Conservation (phyloP, 2,113 vertebrate species). For the Oryzias celebensis region DNA sequence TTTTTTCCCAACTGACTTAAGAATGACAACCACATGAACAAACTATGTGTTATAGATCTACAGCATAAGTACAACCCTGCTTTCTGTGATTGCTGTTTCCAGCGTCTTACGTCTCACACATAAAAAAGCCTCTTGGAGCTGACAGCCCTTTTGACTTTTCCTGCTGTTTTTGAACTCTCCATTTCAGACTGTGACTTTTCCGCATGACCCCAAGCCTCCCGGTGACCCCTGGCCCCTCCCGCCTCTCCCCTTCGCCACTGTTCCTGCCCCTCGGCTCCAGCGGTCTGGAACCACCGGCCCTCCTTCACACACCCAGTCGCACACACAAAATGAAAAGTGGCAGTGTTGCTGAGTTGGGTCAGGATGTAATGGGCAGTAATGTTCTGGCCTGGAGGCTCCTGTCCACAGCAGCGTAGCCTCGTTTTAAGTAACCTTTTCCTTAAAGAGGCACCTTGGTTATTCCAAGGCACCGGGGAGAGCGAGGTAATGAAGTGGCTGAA, state of each 20-base stretch:
- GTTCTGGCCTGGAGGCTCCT: slow-evolving; percentile 59
- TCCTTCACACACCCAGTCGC: slow-evolving; percentile 54
- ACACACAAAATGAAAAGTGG: slow-evolving; percentile 71
- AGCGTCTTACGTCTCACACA: slow-evolving; percentile 46
- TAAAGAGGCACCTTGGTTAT: slow-evolving; percentile 62
- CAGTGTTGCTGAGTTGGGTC: slow-evolving; percentile 78
- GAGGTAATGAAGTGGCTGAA: slow-evolving; percentile 69
- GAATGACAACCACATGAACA: too few relatives aligned
- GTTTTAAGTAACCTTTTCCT: slow-evolving; percentile 73
- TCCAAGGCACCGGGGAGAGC: slow-evolving; percentile 43
- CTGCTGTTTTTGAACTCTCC: slow-evolving; percentile 71
- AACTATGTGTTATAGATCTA: too few relatives aligned
- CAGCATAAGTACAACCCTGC: neutral
- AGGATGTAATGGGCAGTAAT: slow-evolving; percentile 72
- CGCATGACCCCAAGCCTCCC: slow-evolving; percentile 66
- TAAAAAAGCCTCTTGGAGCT: slow-evolving; percentile 60
- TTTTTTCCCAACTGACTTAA: too few relatives aligned
- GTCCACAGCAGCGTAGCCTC: slow-evolving; percentile 52
- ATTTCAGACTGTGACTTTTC: slow-evolving; percentile 73
- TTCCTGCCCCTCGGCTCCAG: slow-evolving; percentile 50
- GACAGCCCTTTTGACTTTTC: slow-evolving; percentile 62
- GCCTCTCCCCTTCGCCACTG: neutral
- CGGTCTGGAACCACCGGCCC: slow-evolving; percentile 61
- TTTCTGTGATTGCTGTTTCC: slow-evolving; percentile 30
- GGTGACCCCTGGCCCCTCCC: slow-evolving; percentile 25